A percentile compares a stretch with the other conserved stretches of the same genome.
phyloP scores from a whole-genome alignment of 1,140 invertebrate genomes.

The Aphaenogaster floridana region DNA sequence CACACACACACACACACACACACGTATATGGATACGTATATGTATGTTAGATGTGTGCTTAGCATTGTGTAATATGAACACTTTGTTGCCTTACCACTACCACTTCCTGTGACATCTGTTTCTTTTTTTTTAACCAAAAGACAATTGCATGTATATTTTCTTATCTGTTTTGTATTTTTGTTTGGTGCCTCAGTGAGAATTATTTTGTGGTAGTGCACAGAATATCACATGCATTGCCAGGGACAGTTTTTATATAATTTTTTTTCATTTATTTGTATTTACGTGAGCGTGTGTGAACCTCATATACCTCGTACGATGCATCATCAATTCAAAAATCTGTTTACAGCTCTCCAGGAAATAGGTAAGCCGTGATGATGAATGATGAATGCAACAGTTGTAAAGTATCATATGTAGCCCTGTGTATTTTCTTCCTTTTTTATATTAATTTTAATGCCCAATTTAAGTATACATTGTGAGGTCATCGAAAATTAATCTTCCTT shows the following conservation, averaged over 20 bases:
- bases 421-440: conserved; percentile 72
- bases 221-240: conserved; percentile 63
- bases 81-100: conserved; percentile 82
- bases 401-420: conserved; percentile 78
- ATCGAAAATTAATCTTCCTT: conserved; percentile 60
- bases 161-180: conserved; percentile 80
- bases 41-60: conserved; percentile 64
- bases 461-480: conserved; percentile 56
- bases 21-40: conserved; percentile 27
- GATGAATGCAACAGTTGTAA: conserved; percentile 82
- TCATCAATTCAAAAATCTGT: conserved; percentile 82
- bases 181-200: conserved; percentile 73
- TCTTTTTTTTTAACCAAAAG: conserved; percentile 63
- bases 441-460: conserved; percentile 64
- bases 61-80: conserved; percentile 68
- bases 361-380: conserved; percentile 85
- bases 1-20: no score
- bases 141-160: conserved; percentile 81
- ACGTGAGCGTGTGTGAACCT: conserved; percentile 76
- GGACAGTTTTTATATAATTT: conserved; percentile 68
- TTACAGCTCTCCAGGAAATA: conserved; percentile 87
- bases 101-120: conserved; percentile 76
- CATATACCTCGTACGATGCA: conserved; percentile 73
- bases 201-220: conserved; percentile 73
- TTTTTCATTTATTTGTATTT: conserved; percentile 70